Percentiles rank a stretch among this genome's conserved stretches.
Conservation (phyloP, 2,113 vertebrate species). For the Vombatus ursinus region DNA sequence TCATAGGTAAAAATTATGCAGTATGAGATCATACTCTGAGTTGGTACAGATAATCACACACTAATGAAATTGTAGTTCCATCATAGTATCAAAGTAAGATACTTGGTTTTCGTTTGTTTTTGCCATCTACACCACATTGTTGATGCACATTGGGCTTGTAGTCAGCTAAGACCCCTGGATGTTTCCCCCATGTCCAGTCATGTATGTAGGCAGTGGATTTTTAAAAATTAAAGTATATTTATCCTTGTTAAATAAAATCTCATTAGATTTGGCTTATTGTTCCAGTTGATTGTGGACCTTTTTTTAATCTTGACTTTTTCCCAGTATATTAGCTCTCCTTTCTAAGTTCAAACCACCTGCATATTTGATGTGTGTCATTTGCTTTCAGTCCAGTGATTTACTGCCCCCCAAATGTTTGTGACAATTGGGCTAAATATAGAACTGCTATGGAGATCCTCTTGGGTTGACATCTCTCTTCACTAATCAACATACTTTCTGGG, state of each 20-base stretch:
- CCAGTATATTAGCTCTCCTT: neutral
- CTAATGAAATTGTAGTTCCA: neutral
- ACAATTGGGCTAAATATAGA: neutral
- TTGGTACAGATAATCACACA: neutral
- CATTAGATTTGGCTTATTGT: neutral
- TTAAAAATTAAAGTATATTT: neutral
- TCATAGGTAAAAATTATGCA: neutral
- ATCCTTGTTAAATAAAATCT: neutral
- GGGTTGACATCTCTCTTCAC: neutral
- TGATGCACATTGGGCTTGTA: neutral
- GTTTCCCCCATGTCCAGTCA: neutral
- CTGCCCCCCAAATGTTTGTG: neutral
- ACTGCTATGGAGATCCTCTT: neutral
- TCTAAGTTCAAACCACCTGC: neutral
- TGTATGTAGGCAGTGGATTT: neutral
- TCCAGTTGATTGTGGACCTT: neutral
- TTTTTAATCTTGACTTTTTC: neutral
- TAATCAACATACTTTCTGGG: neutral
- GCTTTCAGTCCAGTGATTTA: neutral
- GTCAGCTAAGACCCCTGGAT: neutral
- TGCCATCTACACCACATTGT: neutral
- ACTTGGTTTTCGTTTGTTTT: neutral
- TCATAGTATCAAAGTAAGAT: neutral
- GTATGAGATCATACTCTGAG: neutral
- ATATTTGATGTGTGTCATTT: neutral